These are phyloP conservation scores for Excalfactoria chinensis DNA, from an alignment of 2,113 vertebrate genomes.

Conservation along the genomic window DNA sequence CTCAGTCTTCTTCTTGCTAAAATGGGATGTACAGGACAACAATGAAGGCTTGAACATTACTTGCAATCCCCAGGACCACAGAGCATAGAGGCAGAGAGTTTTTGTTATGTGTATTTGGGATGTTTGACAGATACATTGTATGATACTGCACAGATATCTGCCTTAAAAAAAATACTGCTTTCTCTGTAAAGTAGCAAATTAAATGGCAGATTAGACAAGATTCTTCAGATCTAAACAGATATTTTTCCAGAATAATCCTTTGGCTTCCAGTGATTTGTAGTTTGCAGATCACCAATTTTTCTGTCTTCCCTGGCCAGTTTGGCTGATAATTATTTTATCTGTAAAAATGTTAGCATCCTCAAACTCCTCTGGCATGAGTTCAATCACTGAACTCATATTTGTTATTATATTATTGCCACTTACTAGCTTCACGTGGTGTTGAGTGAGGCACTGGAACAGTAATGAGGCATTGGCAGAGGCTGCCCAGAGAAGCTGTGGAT, in stretches of 20 bases:
- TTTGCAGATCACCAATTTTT: background rate
- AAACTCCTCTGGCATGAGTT: background rate
- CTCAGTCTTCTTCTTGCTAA: background rate
- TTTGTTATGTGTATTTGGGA: background rate
- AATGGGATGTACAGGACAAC: background rate
- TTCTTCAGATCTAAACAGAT: background rate
- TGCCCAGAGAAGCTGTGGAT: too few species aligned
- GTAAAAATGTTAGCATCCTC: background rate
- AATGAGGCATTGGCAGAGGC: too few species aligned
- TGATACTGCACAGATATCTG: background rate
- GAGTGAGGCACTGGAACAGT: too few species aligned
- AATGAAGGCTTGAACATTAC: background rate
- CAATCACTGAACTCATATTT: fast-evolving
- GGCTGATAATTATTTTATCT: background rate
- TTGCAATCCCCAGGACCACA: fast-evolving
- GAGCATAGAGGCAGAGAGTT: background rate
- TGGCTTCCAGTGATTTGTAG: background rate
- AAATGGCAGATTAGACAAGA: background rate
- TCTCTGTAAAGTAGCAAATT: background rate
- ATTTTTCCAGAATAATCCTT: background rate
- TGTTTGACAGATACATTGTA: fast-evolving
- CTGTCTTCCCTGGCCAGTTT: background rate
- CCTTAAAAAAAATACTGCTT: background rate
- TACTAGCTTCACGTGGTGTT: background rate
- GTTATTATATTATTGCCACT: background rate